These are phyloP conservation scores for Sphaerodactylus townsendi DNA, from an alignment of 2,113 vertebrate species.

Conservation along the genomic window DNA sequence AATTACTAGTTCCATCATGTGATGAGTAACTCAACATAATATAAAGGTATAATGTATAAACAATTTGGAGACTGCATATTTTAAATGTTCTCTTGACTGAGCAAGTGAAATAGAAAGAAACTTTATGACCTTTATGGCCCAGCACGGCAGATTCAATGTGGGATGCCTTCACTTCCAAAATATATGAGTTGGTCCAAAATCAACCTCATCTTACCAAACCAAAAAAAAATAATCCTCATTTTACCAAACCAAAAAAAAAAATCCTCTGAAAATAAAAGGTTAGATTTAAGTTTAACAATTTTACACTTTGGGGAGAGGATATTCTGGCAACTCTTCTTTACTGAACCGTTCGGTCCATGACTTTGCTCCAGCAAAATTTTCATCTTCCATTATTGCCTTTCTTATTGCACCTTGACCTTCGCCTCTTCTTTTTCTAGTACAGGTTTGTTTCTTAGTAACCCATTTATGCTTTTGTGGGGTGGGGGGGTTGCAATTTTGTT, in stretches of 20 bases:
- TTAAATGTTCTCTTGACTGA: conserved; percentile 24
- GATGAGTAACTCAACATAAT: conserved; percentile 39
- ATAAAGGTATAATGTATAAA: conserved; percentile 40
- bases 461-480: too few relatives aligned
- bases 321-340: neutral
- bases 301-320: neutral
- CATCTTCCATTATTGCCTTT: too few relatives aligned
- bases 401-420: too few relatives aligned
- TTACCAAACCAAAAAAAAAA: neutral
- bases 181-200: neutral
- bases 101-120: conserved; percentile 9
- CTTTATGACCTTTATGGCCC: conserved; percentile 4
- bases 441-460: too few relatives aligned
- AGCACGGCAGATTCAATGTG: neutral
- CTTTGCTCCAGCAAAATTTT: neutral
- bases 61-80: conserved; percentile 1
- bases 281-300: neutral
- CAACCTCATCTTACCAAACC: neutral
- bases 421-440: too few relatives aligned
- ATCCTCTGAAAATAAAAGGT: neutral
- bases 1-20: conserved; percentile 37
- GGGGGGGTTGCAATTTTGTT: too few relatives aligned
- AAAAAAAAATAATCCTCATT: neutral
- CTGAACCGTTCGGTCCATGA: neutral
- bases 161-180: conserved; percentile 16